phyloP scores from a whole-genome alignment of 2,888 invertebrate genomes.

The Ectemnius continuus region DNA sequence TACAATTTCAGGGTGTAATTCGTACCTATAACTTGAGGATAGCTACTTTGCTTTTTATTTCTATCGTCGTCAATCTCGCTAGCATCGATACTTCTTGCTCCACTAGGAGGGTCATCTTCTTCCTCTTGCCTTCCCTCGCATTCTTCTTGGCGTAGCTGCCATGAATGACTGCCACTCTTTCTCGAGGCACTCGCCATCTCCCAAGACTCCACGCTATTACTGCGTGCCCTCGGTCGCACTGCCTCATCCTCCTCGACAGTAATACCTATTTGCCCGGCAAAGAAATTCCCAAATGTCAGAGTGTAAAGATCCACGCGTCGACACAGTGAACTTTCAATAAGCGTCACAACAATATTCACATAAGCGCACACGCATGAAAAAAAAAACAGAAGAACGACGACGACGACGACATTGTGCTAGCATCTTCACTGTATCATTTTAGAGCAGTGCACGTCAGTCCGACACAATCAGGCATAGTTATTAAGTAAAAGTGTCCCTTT shows the following conservation, averaged over 20 bases:
- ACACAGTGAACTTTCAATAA: not conserved
- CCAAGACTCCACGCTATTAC: slow-evolving; percentile 81
- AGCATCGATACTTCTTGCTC: not conserved
- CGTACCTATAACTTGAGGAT: slow-evolving; percentile 77
- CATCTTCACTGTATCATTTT: no score
- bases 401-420: not conserved
- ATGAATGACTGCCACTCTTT: slow-evolving; percentile 66
- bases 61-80: slow-evolving; percentile 9
- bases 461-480: not conserved
- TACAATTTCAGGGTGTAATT: slow-evolving; percentile 46
- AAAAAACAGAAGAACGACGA: no score
- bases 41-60: slow-evolving; percentile 78
- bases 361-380: not conserved
- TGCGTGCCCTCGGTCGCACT: slow-evolving; percentile 78
- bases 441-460: not conserved
- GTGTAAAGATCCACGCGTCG: not conserved
- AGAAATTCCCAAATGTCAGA: not conserved
- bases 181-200: slow-evolving; percentile 69
- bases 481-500: no score
- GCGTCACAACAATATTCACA: not conserved
- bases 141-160: slow-evolving; percentile 66
- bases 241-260: slow-evolving; percentile 53
- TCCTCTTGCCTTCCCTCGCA: slow-evolving; percentile 50
- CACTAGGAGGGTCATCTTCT: slow-evolving; percentile 1
- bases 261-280: slow-evolving; percentile 64